Percentiles rank a stretch among this genome's conserved stretches.
phyloP scores from a whole-genome alignment of 1,140 invertebrate genomes.

The Macrobrachium nipponense region DNA sequence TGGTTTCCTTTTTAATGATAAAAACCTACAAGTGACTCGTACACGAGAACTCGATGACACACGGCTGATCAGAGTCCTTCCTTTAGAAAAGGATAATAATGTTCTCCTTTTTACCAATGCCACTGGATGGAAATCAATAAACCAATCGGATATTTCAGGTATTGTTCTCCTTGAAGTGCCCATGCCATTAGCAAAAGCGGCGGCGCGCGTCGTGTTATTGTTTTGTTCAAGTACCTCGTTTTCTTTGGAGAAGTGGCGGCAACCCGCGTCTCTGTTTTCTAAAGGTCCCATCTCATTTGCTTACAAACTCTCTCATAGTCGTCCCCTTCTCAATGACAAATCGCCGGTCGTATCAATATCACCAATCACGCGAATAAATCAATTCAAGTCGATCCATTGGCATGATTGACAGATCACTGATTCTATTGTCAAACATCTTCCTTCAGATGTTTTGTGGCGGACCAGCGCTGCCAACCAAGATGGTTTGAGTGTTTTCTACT shows the following conservation, averaged over 20 bases:
- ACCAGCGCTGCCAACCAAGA: slow-evolving; percentile 32
- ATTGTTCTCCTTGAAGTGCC: slow-evolving; percentile 11
- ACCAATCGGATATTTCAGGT: slow-evolving; percentile 4
- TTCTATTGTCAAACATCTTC: slow-evolving; percentile 48
- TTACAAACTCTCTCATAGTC: slow-evolving; percentile 24
- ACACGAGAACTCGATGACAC: slow-evolving; percentile 31
- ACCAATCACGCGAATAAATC: slow-evolving; percentile 60
- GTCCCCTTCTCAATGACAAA: slow-evolving; percentile 17
- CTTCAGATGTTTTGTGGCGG: slow-evolving; percentile 15
- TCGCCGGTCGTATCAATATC: slow-evolving; percentile 47
- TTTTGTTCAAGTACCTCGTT: slow-evolving; percentile 39
- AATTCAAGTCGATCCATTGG: slow-evolving; percentile 50
- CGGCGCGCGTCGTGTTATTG: slow-evolving; percentile 26
- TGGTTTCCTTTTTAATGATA: slow-evolving; percentile 15
- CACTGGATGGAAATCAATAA: slow-evolving; percentile 9
- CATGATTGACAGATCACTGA: slow-evolving; percentile 50
- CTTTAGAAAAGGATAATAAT: slow-evolving; percentile 22
- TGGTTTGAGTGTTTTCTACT: neutral
- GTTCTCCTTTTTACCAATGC: neutral
- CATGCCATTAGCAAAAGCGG: neutral
- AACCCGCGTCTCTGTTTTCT: slow-evolving; percentile 25
- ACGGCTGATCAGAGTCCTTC: slow-evolving; percentile 21
- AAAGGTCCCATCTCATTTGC: slow-evolving; percentile 49
- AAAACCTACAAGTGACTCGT: slow-evolving; percentile 45
- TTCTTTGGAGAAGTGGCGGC: slow-evolving; percentile 7